A percentile compares a stretch with the other conserved stretches of the same genome.
phyloP scores from a whole-genome alignment of 64 coral and sea anemone species.

The Pachyseris speciosa region DNA sequence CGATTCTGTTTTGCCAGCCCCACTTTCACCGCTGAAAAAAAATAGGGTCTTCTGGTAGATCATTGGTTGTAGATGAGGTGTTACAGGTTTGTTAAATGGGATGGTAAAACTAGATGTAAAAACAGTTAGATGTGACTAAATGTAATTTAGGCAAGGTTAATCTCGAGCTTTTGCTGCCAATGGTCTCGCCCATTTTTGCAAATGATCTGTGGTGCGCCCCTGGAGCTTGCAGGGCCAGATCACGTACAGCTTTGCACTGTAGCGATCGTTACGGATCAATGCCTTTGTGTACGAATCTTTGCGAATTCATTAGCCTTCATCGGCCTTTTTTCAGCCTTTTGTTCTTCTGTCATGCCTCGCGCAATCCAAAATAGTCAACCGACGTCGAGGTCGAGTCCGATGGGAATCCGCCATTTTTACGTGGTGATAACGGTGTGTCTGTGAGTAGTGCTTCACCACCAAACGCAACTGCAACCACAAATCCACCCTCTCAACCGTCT shows the following conservation, averaged over 20 bases:
- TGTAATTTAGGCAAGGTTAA: neutral
- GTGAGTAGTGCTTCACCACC: neutral
- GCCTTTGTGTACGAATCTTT: neutral
- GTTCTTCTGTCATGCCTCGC: no score
- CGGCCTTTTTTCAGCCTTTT: neutral
- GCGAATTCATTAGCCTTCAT: neutral
- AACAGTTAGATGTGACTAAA: neutral
- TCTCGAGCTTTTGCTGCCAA: neutral
- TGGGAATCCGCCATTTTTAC: neutral
- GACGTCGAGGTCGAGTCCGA: neutral
- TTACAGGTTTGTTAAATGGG: no score
- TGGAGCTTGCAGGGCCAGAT: neutral
- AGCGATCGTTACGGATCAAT: neutral
- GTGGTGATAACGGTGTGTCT: neutral
- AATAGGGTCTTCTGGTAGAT: neutral
- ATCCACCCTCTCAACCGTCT: neutral
- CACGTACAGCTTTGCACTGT: neutral
- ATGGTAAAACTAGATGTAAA: neutral
- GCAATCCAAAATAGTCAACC: neutral
- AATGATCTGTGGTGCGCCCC: neutral
- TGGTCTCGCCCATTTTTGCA: neutral
- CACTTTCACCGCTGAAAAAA: conserved; percentile 88
- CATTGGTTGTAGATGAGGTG: no score
- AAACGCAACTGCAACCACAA: neutral
- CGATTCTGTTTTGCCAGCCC: conserved; percentile 89